These are phyloP conservation scores for Chloroclysta siterata DNA, from an alignment of 2,888 invertebrate species.

Conservation along the genomic window DNA sequence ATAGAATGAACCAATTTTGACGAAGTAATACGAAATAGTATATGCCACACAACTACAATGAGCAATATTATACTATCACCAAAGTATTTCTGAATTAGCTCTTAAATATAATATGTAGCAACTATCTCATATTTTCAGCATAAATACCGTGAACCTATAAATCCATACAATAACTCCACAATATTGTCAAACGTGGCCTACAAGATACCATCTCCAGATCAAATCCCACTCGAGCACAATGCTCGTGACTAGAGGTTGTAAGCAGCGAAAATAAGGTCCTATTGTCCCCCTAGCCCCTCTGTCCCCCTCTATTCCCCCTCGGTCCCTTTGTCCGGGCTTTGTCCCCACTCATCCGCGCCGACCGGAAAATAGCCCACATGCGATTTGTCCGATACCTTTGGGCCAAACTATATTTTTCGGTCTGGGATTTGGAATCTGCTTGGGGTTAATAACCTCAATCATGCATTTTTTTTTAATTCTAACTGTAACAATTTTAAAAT, in stretches of 20 bases:
- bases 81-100: too few relatives aligned
- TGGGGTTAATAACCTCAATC: constrained; percentile 8
- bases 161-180: constrained; percentile 25
- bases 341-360: constrained; percentile 33
- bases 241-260: constrained; percentile 36
- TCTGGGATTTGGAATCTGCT: constrained; percentile 12
- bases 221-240: constrained; percentile 39
- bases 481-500: too few relatives aligned
- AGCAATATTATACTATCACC: too few relatives aligned
- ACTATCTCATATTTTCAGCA: too few relatives aligned
- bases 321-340: constrained; percentile 14
- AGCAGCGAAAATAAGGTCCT: constrained; percentile 27
- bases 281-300: constrained; percentile 26
- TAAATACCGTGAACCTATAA: constrained; percentile 2
- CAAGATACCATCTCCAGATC: constrained; percentile 40
- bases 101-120: too few relatives aligned
- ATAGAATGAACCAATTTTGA: too few relatives aligned
- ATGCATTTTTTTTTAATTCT: background rate
- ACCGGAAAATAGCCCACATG: constrained; percentile 41
- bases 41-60: too few relatives aligned
- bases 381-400: constrained; percentile 35
- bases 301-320: constrained; percentile 2
- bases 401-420: constrained; percentile 36
- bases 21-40: too few relatives aligned
- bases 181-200: constrained; percentile 41